These are phyloP conservation scores for Auanema freiburgensis DNA, from an alignment of 2,888 invertebrate species.

Conservation along the genomic window DNA sequence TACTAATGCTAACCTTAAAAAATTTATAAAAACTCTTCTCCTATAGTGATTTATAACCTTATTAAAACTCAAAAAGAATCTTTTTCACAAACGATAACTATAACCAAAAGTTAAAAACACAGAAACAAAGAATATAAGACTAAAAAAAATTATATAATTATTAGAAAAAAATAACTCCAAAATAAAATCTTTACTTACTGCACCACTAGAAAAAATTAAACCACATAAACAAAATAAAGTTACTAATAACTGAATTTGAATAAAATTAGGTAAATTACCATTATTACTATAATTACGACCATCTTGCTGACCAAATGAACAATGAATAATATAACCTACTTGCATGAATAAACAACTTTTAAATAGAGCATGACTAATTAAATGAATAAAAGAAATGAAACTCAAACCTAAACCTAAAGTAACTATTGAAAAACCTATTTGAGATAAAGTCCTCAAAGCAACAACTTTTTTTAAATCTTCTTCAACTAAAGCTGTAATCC, in stretches of 20 bases:
- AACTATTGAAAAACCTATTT: slow-evolving; percentile 48
- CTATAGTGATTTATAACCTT: slow-evolving; percentile 42
- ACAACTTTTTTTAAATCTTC: slow-evolving; percentile 50
- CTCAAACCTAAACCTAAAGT: slow-evolving; percentile 53
- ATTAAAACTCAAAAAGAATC: slow-evolving; percentile 46
- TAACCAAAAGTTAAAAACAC: slow-evolving; percentile 53
- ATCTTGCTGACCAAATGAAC: slow-evolving; percentile 54
- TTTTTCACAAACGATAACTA: slow-evolving; percentile 50
- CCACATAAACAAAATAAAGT: slow-evolving; percentile 52
- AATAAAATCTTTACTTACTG: slow-evolving; percentile 52
- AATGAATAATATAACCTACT: slow-evolving; percentile 51
- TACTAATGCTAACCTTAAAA: slow-evolving; percentile 41
- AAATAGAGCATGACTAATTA: slow-evolving; percentile 51
- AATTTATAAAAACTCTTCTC: slow-evolving; percentile 42
- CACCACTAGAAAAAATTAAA: slow-evolving; percentile 48
- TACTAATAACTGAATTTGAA: slow-evolving; percentile 44
- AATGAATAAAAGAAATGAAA: slow-evolving; percentile 60
- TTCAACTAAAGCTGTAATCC: slow-evolving; percentile 42
- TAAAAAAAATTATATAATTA: slow-evolving; percentile 40
- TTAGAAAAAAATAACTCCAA: slow-evolving; percentile 46
- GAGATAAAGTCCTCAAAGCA: slow-evolving; percentile 48
- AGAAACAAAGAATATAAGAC: slow-evolving; percentile 44
- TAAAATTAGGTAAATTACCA: slow-evolving; percentile 42
- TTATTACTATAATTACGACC: slow-evolving; percentile 49
- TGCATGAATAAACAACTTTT: slow-evolving; percentile 53